Percentiles rank a stretch among this genome's conserved stretches.
Conservation (phyloP, 2,113 vertebrate genomes). For the Neodontobutis hainanensis region DNA sequence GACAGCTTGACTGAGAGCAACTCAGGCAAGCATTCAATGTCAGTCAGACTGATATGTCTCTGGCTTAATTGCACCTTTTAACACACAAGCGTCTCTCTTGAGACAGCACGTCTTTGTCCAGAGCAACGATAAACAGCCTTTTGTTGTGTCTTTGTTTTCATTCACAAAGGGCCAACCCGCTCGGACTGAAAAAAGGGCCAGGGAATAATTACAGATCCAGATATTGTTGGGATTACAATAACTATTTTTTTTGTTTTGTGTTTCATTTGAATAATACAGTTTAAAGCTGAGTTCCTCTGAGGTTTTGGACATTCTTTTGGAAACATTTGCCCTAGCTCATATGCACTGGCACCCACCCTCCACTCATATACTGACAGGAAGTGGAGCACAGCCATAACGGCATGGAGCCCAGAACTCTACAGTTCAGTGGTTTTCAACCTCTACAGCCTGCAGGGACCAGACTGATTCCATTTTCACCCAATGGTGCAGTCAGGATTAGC, state of each 20-base stretch:
- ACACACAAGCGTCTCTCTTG: not conserved
- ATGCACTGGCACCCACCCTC: constrained; percentile 3
- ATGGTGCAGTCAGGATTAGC: not conserved
- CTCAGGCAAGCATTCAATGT: no score
- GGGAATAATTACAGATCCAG: not conserved
- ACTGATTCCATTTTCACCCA: not conserved
- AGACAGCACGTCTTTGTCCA: not conserved
- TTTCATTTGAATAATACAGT: not conserved
- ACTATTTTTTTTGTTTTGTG: not conserved
- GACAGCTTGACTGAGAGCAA: no score
- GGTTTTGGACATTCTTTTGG: constrained; percentile 15
- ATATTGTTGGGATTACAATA: not conserved
- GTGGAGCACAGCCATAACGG: constrained; percentile 15
- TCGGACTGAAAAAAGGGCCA: not conserved
- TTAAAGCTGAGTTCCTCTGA: not conserved
- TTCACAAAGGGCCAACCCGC: not conserved
- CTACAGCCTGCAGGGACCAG: constrained; percentile 4
- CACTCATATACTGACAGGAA: constrained; percentile 6
- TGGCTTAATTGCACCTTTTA: constrained; percentile 6
- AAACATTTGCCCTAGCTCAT: constrained; percentile 3
- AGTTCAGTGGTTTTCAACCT: constrained; percentile 25
- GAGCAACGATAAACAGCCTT: not conserved
- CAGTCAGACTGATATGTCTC: not conserved
- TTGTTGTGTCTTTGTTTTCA: not conserved
- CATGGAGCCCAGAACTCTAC: constrained; percentile 7